Evolutionary conservation across 2,113 vertebrate species (phyloP), one percentile per base, ranked within the genome.

Genomic region (Addax nasomaculatus): DNA sequence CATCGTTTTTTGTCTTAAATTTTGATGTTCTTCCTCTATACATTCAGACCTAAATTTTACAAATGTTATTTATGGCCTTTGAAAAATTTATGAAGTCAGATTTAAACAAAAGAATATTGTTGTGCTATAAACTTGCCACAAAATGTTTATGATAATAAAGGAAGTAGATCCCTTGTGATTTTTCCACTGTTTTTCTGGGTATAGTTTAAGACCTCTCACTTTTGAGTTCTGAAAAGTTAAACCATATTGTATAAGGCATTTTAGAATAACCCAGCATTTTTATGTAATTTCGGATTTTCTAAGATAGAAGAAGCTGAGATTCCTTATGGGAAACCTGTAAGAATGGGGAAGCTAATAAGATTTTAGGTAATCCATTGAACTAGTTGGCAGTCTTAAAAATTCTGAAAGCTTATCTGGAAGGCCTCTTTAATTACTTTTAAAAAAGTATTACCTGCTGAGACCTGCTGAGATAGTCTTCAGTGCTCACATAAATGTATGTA

Each of bases 401-500:
- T 89, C 57, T 70, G 76, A 91, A 93, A 90, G 23, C 49, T 81
- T 96, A 88, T 88, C 73, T 70, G 13, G 67, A 92, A 96, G 57
- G 4, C 47, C 49, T 76, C 15, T 94, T 92, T 92, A 97, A 97
- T 95, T 93, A 30, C 53, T 92, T 96, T 89, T 11, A 76, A 62
- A 93, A 85, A 51, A 30, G 23, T 67, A 49, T 80, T 93, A 78
- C 87, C 90, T 96, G 88, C 90, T 95, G 78, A 90, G 76, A 85
- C 57, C 60, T 95, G 49, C 90, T 80, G 67, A 95, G 85, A 78
- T 89, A 70, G 43, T 96, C 45, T 95, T 95, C 45, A 21, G 47
- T 90, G 47, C 33, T 93, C 51, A 95, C 51, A 85, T 86, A 97
- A 97, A 86, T 94, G 53, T 81, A 94, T 91, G 78, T 93, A 93